Base-by-base conservation (phyloP, 2,797 vertebrate species). In the Sardinella longiceps region DNA sequence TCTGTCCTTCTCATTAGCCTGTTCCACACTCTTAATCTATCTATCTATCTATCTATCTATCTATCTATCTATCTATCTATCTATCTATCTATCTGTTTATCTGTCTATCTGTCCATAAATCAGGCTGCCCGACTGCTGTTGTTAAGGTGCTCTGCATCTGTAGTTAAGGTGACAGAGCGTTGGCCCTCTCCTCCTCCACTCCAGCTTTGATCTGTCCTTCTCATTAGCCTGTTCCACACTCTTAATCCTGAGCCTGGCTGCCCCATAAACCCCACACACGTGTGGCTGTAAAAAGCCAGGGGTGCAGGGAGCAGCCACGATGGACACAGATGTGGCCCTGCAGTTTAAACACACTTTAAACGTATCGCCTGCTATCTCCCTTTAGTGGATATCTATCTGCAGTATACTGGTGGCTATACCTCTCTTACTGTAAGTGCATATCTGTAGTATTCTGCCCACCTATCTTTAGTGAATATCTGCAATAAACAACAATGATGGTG, bases 1-100 rank as follows among this genome's bases (percentile, higher is more conserved):
- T 60, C 56, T 60, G n/a, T 77, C 70, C 70, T 37, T 77, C 70
- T 77, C 70, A 23, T 43, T 77, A 43, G 18, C 37, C 37, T 39
- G 70, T 23, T 14, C 33, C 33, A 39, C 10, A 37, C 33, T 7
- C 2, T 7, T 3, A 2, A 45, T 58, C n/a, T n/a, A n/a, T 5
- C 56, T 51, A 43, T 43, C 43, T 43, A 43, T n/a, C n/a, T n/a
- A n/a, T n/a, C n/a, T n/a, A n/a, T 43, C 43, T 43, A 43, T 43
- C 43, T 43, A 43, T 43, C 43, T 43, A 4, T 43, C 43, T 43
- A 1, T 43, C 43, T n/a, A 43, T 43, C 43, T 43, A 43, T 43
- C 43, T 43, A 43, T 77, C 37, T 6, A 7, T 20, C 70, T 39
- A 5, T 39, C 70, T 39, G 15, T 77, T 1, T 15, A 1, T 74